Base-by-base conservation (phyloP, 92 coral and sea anemone species). In the Epizoanthus illoricatus region DNA sequence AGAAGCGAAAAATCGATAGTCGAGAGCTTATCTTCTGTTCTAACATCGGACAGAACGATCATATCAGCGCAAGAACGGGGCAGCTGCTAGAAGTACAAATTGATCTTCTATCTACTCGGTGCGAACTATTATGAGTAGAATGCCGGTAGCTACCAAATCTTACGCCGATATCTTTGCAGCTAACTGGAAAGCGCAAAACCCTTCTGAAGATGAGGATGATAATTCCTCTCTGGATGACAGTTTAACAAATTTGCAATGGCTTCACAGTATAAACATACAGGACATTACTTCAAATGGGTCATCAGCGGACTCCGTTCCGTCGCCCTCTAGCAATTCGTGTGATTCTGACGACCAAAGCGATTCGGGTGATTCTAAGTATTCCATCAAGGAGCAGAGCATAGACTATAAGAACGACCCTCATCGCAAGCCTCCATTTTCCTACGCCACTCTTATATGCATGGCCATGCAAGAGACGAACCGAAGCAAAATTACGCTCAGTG, bases 401-500 rank as follows among this genome's bases (percentile, higher is more conserved):
- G 99, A 97, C 78, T 93, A 97, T 87, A 97, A 86, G 71, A 89
- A 90, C 68, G 97, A 97, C 72, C 90, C 99, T 9, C 85, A 90
- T 65, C 98, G 91, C 52, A 97, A 97, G 71, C 99, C 99, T 33
- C 98, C 99, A 2, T 97, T 90, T 81, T 97, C 99, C 3, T 97
- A 97, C 73, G 99, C 99, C 7, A 97, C 99, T 0, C 84, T 97
- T 58, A 97, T 97, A 40, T 97, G 99, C 80, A 97, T 97, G 99
- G 99, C 99, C 23, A 97, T 97, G 99, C 84, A 97, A 72, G 99
- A 97, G 66, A 97, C 99, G 47, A 97, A 97, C 83, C 91, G 89
- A 87, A 89, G 86, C 28, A 97, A 97, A 85, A 97, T 97, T n/a
- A 97, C 99, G 9, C 89, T 97, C 0, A 97, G 98, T 64, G 94